Base-by-base conservation (phyloP, 1,140 invertebrate species). In the Apis cerana region DNA sequence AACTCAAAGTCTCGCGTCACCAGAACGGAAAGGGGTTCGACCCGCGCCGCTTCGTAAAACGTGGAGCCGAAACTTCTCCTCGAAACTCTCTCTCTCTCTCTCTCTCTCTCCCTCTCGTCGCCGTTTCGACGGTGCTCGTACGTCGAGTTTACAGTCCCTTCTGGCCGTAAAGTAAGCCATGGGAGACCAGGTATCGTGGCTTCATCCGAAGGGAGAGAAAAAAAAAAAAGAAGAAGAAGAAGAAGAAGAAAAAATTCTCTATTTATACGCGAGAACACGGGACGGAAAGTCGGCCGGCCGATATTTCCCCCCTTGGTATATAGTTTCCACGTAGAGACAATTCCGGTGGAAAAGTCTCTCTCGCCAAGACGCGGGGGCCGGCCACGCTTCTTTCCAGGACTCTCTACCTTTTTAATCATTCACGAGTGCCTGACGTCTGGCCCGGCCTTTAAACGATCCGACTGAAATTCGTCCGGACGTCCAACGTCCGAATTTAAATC, bases 401-500 rank as follows among this genome's bases (percentile, higher is more conserved):
- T 84, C 86, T 85, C 86, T 82, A 88, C 89, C 75, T 81, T 90
- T 81, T 93, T 92, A 93, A 92, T 93, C 87, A 93, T 93, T 93
- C 91, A 93, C 84, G 87, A 91, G 88, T 88, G 81, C 88, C 91
- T 90, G 92, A 91, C 91, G 91, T 89, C 89, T 43, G 89, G 85
- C 85, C 82, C 86, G 86, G 80, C 89, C 91, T 93, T 93, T 93
- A 93, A 93, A 93, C 90, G 91, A 85, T 91, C 89, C 90, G 80
- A 88, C 89, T 89, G 90, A 92, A 93, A 93, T 93, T 93, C 92
- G 92, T 92, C 91, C 86, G 91, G 92, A 93, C 92, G 88, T 91
- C 88, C 88, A 89, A 86, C 89, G 89, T 90, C 88, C 91, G 91
- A 92, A 93, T 93, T 93, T 93, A 93, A 93, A 93, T 93, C 92